Evolutionary conservation across 2,888 invertebrate species (phyloP).

Genomic region (Euplexia lucipara): DNA sequence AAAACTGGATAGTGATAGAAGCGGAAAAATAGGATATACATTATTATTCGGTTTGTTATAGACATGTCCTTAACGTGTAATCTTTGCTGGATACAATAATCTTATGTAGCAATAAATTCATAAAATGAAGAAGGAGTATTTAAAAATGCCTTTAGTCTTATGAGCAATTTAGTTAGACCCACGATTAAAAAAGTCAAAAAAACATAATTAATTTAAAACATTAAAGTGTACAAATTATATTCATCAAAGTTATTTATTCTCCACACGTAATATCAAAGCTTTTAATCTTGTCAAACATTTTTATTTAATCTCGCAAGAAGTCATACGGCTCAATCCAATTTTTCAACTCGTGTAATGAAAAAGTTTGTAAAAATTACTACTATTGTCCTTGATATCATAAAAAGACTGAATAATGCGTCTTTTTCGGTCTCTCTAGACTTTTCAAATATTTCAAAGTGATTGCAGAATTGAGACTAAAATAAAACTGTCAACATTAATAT

Average conservation of each 20-base stretch:
- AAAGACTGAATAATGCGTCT: conserved; percentile 14
- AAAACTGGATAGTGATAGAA: too few species aligned
- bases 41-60: background rate
- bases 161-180: background rate
- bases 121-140: too few species aligned
- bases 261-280: conserved; percentile 11
- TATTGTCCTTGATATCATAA: conserved; percentile 21
- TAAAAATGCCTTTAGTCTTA: background rate
- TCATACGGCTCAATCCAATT: conserved; percentile 27
- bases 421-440: conserved; percentile 19
- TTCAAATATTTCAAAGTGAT: conserved; percentile 11
- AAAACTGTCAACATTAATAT: too few species aligned
- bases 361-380: conserved; percentile 2
- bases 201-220: background rate
- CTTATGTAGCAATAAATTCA: too few species aligned
- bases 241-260: conserved; percentile 21
- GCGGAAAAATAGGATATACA: too few species aligned
- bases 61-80: too few species aligned
- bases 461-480: background rate
- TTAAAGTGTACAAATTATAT: conserved; percentile 6
- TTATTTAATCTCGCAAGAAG: conserved; percentile 30
- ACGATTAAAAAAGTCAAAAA: background rate
- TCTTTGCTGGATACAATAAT: too few species aligned
- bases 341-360: conserved; percentile 31
- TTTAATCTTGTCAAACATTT: conserved; percentile 21